phyloP scores from a whole-genome alignment of 1,140 invertebrate species.

The Drosophila pruinosa region DNA sequence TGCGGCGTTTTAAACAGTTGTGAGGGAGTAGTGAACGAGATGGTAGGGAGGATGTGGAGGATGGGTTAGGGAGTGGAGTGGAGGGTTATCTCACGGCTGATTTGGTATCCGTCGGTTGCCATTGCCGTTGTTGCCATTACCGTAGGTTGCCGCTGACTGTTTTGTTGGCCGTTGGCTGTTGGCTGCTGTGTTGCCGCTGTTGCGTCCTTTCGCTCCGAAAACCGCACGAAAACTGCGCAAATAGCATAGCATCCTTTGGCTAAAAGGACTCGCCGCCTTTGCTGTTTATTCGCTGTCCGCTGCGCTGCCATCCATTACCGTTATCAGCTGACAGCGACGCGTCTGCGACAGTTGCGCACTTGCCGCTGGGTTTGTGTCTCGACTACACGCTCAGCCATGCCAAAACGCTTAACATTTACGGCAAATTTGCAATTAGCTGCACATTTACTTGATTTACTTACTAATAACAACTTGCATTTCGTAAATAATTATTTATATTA shows the following conservation, averaged over 20 bases:
- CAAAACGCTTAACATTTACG: background rate
- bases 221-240: slow-evolving; percentile 79
- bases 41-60: background rate
- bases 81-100: slow-evolving; percentile 21
- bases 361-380: slow-evolving; percentile 3
- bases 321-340: slow-evolving; percentile 19
- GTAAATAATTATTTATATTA: background rate
- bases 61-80: background rate
- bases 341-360: slow-evolving; percentile 21
- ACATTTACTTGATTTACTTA: background rate
- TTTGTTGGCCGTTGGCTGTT: background rate
- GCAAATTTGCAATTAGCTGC: too few species aligned
- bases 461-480: background rate
- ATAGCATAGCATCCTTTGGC: slow-evolving; percentile 68
- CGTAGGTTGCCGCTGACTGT: background rate
- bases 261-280: slow-evolving; percentile 56
- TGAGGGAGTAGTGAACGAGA: background rate
- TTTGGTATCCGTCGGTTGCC: slow-evolving; percentile 3
- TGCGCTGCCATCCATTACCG: background rate
- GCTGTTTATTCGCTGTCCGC: slow-evolving; percentile 11
- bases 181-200: slow-evolving; percentile 46
- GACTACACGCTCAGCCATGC: background rate
- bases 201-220: slow-evolving; percentile 72
- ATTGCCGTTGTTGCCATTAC: slow-evolving; percentile 6
- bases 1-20: background rate